Base-by-base conservation (phyloP, 2,113 vertebrate genomes). In the Chiloscyllium plagiosum region DNA sequence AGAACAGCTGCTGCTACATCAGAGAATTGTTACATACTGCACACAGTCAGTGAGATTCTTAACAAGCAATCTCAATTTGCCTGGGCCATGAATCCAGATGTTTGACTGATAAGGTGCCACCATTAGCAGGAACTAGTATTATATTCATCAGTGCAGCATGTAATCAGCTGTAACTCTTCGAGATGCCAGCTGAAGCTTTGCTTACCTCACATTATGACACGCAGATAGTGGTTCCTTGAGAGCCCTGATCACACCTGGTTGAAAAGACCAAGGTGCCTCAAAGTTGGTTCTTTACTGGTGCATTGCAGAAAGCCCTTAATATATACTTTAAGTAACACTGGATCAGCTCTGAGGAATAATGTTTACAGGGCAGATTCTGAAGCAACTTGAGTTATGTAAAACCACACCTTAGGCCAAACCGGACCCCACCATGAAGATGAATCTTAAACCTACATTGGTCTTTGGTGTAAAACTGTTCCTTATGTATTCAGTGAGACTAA, bases 131-230 rank as follows among this genome's bases (percentile, higher is more conserved):
- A 96, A 96, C 96, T 95, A 96, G 96, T 96, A 96, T 96, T n/a
- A 50, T 65, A 96, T 97, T 96, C 96, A 96, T 96, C 96, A 97
- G 96, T 89, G 95, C 96, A 96, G 95, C n/a, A 42, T 96, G 96
- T 96, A 96, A 96, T 97, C 97, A 96, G 96, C 96, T 89, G 96
- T 96, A 96, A 90, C 87, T 76, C 96, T 5, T 19, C 29, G 66
- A 47, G 56, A 10, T 89, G 52, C 97, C 97, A 97, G 97, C 97
- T 98, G 97, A 92, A 97, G 96, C 29, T 70, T 95, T 96, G 94
- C 96, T 95, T 15, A 65, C 76, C 42, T 96, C 95, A 96, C 96
- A 96, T 83, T 95, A 96, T 13, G 19, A 95, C 92, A 83, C 95
- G 95, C 97, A 97, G 97, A 97, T 96, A 96, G 97, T 96, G 69